Evolutionary conservation across 2,797 vertebrate genomes (phyloP).

Genomic region (Amniataba percoides): DNA sequence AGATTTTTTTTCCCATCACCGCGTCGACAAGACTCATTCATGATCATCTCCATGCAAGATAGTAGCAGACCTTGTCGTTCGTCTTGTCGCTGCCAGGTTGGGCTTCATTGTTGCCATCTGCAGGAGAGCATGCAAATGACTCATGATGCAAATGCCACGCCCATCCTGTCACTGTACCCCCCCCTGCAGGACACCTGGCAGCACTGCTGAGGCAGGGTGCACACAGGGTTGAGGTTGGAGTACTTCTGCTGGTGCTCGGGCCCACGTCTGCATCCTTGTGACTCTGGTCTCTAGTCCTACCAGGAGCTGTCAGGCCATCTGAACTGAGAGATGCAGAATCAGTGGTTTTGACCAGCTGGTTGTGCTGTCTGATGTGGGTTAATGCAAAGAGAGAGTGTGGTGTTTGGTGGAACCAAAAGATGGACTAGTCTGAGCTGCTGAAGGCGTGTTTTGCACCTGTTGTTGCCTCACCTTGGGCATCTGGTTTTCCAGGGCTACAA

Average conservation of each 20-base stretch:
- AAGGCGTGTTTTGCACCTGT: not conserved
- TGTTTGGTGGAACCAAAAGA: not conserved
- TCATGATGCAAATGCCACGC: constrained; percentile 75
- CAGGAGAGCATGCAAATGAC: constrained; percentile 80
- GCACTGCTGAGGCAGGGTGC: constrained; percentile 54
- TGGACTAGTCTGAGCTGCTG: not conserved
- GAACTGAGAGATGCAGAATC: not conserved
- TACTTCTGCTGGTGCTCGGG: constrained; percentile 27
- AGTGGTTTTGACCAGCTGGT: constrained; percentile 5
- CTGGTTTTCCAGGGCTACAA: not conserved
- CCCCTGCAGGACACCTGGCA: constrained; percentile 57
- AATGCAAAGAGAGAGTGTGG: not conserved
- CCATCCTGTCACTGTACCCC: constrained; percentile 66
- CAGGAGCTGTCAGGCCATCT: constrained; percentile 2
- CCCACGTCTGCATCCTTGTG: constrained; percentile 35
- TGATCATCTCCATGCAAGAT: constrained; percentile 70
- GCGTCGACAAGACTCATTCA: constrained; percentile 64
- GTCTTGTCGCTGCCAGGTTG: constrained; percentile 56
- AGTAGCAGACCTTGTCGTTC: constrained; percentile 56
- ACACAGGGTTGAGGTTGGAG: constrained; percentile 46
- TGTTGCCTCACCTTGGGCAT: not conserved
- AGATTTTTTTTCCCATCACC: constrained; percentile 64
- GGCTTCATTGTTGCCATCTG: constrained; percentile 80
- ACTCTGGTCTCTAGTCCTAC: constrained; percentile 19
- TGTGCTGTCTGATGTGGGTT: not conserved